Evolutionary conservation across 2,113 vertebrate species (phyloP), one percentile per base, ranked within the genome.

Genomic region (Ciconia boyciana): DNA sequence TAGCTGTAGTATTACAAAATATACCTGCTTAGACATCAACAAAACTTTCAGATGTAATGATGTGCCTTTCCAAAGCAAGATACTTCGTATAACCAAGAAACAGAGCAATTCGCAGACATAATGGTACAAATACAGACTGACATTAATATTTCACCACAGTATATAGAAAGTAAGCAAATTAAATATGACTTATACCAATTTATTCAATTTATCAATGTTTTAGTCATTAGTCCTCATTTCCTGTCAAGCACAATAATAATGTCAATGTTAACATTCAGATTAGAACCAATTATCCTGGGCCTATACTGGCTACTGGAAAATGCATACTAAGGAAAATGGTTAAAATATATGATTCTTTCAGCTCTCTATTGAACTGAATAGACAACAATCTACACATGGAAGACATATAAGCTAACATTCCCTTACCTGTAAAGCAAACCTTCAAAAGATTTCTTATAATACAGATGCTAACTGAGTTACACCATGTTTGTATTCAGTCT

Each of bases 161-260:
- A 26, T 36, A 18, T 5, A 44, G 21, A 22, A 54, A 76, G 36
- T 54, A 83, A 85, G 39, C 39, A 94, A 93, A 93, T 87, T 55
- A 91, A 82, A 85, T 70, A 82, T 48, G 57, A 84, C 39, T 79
- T 68, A 14, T 10, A 87, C 43, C 51, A 93, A 58, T 93, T 91
- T 89, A 82, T 79, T 71, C 60, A 82, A 83, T 95, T 90, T 90
- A 88, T 93, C 85, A 76, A 26, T 64, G 25, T 72, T 87, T 87
- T 68, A 91, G 32, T 72, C 85, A 79, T 93, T 76, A 87, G 48
- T 39, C 52, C 72, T 91, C 39, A 28, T 62, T 93, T 79, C 18
- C 65, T 82, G 51, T 61, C 93, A 94, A 75, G 36, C 46, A 71
- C 65, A 96, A 85, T 62, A 90, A 74, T 49, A 84, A 77, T 44